Percentiles rank a stretch among this genome's conserved stretches.
These are phyloP conservation scores for Amphipyra tragopoginis DNA, from an alignment of 2,888 invertebrate species.

Conservation along the genomic window DNA sequence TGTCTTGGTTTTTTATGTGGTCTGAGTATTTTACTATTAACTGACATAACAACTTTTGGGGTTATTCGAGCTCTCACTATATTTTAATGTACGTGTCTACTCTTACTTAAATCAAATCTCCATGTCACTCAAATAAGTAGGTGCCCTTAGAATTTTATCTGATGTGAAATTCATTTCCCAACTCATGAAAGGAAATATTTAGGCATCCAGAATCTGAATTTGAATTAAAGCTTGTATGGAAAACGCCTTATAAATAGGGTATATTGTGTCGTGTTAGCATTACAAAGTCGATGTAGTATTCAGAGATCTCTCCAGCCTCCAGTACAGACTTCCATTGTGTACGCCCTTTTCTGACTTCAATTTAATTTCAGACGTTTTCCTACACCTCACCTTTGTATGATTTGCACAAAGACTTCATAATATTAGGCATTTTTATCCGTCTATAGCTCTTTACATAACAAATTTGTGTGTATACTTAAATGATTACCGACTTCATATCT, in stretches of 20 bases:
- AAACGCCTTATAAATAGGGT: slow-evolving; percentile 73
- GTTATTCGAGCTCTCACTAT: no score
- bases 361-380: slow-evolving; percentile 79
- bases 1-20: no score
- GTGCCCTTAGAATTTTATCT: not conserved
- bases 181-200: slow-evolving; percentile 65
- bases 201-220: slow-evolving; percentile 73
- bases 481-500: slow-evolving; percentile 39
- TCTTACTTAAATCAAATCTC: not conserved
- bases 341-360: slow-evolving; percentile 78
- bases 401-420: slow-evolving; percentile 55
- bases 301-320: slow-evolving; percentile 68
- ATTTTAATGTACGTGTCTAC: no score
- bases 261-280: slow-evolving; percentile 73
- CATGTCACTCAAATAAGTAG: no score
- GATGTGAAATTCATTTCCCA: slow-evolving; percentile 7
- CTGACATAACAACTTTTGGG: not conserved
- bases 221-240: slow-evolving; percentile 71
- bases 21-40: no score
- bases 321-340: slow-evolving; percentile 73
- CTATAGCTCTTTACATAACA: slow-evolving; percentile 31
- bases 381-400: slow-evolving; percentile 69
- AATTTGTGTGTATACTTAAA: slow-evolving; percentile 31
- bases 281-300: slow-evolving; percentile 78
- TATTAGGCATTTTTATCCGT: slow-evolving; percentile 54